These are phyloP conservation scores for Acanthoscelides obtectus DNA, from an alignment of 2,888 invertebrate species.

Conservation along the genomic window DNA sequence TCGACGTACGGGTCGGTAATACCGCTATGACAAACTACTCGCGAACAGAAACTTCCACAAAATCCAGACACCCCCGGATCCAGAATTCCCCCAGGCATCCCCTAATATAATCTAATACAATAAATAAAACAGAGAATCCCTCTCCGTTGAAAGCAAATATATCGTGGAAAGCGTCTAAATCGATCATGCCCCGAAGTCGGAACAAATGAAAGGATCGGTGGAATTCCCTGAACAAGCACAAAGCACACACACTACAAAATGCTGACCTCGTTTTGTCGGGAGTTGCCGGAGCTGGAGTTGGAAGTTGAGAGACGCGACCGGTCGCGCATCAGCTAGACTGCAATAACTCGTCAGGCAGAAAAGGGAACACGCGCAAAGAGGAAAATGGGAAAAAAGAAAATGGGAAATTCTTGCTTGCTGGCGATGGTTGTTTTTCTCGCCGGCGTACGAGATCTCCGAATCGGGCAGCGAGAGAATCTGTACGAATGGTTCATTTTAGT, in stretches of 20 bases:
- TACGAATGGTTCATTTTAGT: background rate
- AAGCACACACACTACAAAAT: background rate
- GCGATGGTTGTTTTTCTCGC: background rate
- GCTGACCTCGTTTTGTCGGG: background rate
- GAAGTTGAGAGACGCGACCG: no score
- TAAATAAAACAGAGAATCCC: no score
- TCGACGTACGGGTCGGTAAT: no score
- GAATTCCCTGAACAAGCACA: background rate
- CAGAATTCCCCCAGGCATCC: no score
- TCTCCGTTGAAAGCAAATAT: no score
- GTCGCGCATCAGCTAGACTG: background rate
- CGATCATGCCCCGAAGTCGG: background rate
- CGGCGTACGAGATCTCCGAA: background rate
- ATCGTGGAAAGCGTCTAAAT: background rate
- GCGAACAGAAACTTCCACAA: no score
- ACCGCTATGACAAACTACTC: no score
- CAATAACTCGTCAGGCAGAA: background rate
- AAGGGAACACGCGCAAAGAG: background rate
- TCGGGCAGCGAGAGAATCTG: no score
- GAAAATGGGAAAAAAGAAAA: background rate
- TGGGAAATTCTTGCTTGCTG: background rate
- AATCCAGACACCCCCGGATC: no score
- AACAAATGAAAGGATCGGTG: background rate
- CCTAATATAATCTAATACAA: no score
- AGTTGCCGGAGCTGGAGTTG: background rate